phyloP scores from a whole-genome alignment of 2,113 vertebrate species.

The Pantherophis guttatus region DNA sequence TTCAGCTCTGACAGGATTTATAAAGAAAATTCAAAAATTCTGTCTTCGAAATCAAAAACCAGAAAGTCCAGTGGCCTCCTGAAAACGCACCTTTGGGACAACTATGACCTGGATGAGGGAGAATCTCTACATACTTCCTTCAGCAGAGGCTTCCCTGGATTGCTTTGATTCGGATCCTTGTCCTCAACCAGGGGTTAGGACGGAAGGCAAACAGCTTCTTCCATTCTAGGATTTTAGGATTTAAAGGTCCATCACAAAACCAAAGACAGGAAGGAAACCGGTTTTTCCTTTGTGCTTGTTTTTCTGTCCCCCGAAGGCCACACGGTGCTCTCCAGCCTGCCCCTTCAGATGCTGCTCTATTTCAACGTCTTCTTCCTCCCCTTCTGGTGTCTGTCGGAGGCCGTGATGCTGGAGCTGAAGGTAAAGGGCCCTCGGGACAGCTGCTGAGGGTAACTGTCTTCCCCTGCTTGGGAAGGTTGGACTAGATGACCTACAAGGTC shows the following conservation, averaged over 20 bases:
- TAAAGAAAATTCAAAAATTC: no score
- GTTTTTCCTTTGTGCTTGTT: background rate
- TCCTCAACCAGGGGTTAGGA: background rate
- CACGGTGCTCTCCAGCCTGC: conserved; percentile 75
- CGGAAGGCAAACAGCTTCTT: background rate
- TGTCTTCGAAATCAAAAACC: no score
- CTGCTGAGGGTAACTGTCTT: background rate
- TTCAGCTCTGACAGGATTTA: no score
- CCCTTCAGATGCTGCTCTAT: conserved; percentile 84
- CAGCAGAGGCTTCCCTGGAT: background rate
- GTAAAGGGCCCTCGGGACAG: conserved; percentile 34
- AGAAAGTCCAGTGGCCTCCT: no score
- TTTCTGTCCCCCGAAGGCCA: conserved; percentile 45
- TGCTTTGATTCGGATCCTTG: background rate
- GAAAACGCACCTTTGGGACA: no score
- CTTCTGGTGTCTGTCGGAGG: conserved; percentile 79
- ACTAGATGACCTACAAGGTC: no score
- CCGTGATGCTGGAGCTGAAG: conserved; percentile 81
- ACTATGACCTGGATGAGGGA: no score
- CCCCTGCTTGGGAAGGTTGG: background rate
- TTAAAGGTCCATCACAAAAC: background rate
- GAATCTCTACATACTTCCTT: background rate
- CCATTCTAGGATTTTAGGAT: background rate
- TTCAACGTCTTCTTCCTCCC: conserved; percentile 82
- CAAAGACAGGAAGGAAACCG: background rate